phyloP scores from a whole-genome alignment of 2,888 invertebrate species.

The Protodeltote pygarga region DNA sequence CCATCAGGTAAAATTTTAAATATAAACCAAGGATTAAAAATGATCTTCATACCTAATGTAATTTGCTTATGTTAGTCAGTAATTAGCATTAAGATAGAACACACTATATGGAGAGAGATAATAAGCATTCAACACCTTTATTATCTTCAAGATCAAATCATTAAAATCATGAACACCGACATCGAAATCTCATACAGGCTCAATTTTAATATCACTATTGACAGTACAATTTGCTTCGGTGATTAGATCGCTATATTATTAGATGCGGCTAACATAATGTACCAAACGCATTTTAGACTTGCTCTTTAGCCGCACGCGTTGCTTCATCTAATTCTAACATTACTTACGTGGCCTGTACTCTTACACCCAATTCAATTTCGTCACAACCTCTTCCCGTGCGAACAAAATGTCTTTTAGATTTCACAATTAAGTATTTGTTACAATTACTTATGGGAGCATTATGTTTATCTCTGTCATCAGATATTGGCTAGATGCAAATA shows the following conservation, averaged over 20 bases:
- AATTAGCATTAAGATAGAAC: too few relatives aligned
- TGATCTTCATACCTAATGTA: too few relatives aligned
- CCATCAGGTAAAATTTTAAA: too few relatives aligned
- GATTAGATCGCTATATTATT: conserved; percentile 30
- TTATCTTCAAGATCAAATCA: conserved; percentile 3
- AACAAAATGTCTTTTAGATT: conserved; percentile 60
- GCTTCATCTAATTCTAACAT: conserved; percentile 66
- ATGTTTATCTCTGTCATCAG: conserved; percentile 49
- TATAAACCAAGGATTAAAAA: too few relatives aligned
- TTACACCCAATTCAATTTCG: conserved; percentile 64
- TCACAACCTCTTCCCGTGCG: conserved; percentile 65
- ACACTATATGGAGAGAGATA: neutral
- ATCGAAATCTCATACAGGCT: conserved; percentile 31
- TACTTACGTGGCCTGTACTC: conserved; percentile 46
- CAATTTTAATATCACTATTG: conserved; percentile 30
- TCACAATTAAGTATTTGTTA: conserved; percentile 49
- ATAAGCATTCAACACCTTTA: neutral
- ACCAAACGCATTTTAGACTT: conserved; percentile 48
- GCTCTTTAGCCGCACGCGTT: conserved; percentile 54
- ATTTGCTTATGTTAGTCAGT: too few relatives aligned
- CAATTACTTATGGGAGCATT: conserved; percentile 39
- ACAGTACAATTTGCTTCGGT: conserved; percentile 30
- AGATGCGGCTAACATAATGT: conserved; percentile 26
- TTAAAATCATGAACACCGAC: conserved; percentile 22
- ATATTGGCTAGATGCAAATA: conserved; percentile 55